Percentiles rank a stretch among this genome's conserved stretches.
Conservation (phyloP, 2,797 vertebrate species). For the Limnodromus scolopaceus region DNA sequence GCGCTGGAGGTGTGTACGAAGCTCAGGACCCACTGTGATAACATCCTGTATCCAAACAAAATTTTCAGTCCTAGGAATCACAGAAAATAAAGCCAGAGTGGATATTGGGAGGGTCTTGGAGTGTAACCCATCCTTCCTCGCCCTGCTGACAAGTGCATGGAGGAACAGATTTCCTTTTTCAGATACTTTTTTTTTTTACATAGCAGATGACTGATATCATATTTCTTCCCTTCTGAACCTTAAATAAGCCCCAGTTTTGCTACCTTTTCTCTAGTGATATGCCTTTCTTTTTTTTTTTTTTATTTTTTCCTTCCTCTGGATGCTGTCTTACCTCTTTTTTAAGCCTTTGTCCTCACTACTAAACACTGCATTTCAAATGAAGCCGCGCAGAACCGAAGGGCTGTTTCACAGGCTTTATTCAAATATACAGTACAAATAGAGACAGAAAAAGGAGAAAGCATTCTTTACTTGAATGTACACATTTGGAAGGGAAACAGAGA, state of each 20-base stretch:
- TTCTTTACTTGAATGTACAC: neutral
- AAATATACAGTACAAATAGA: neutral
- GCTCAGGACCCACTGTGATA: neutral
- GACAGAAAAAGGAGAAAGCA: neutral
- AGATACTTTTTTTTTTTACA: rapidly evolving
- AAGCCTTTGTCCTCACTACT: neutral
- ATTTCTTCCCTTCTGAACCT: neutral
- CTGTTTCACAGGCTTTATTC: neutral
- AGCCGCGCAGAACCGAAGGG: neutral
- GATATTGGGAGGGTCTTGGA: neutral
- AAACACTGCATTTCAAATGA: neutral
- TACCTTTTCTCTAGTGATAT: neutral
- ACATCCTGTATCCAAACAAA: neutral
- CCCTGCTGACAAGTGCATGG: neutral
- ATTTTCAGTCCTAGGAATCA: neutral
- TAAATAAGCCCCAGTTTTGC: neutral
- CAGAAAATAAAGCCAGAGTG: neutral
- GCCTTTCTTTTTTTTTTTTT: neutral
- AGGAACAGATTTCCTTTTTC: neutral
- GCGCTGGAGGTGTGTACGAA: rapidly evolving
- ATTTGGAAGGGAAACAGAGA: neutral
- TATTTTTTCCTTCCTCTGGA: neutral
- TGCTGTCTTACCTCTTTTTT: neutral
- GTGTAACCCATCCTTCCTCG: neutral
- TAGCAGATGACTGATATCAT: neutral